A percentile compares a stretch with the other conserved stretches of the same genome.
Conservation (phyloP, 2,888 invertebrate species). For the Lottia scabra region DNA sequence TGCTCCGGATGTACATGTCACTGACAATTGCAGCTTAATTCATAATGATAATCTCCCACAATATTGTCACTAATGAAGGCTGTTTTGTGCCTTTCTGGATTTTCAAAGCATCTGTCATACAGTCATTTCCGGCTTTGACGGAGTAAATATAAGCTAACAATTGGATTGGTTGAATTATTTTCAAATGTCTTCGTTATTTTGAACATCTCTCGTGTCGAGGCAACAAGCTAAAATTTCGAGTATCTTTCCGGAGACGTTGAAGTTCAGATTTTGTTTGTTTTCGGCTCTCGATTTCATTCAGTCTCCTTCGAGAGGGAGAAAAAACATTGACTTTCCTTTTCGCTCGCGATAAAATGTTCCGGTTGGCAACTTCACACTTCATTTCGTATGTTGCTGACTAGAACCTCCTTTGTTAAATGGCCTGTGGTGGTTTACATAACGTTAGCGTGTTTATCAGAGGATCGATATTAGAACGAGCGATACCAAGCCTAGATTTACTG, state of each 20-base stretch:
- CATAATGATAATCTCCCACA: too few relatives aligned
- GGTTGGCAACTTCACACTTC: neutral
- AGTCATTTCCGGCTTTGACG: neutral
- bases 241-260: too few relatives aligned
- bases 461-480: neutral
- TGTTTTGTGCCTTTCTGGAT: too few relatives aligned
- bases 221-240: too few relatives aligned
- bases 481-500: too few relatives aligned
- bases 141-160: neutral
- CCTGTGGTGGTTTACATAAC: neutral
- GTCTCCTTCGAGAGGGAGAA: neutral
- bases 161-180: neutral
- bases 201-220: too few relatives aligned
- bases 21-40: too few relatives aligned
- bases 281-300: neutral
- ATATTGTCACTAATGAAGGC: too few relatives aligned
- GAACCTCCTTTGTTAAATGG: neutral
- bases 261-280: neutral
- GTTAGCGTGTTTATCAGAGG: neutral
- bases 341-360: neutral
- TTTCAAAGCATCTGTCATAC: neutral
- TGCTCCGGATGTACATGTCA: too few relatives aligned
- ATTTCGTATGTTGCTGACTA: neutral
- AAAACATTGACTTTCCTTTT: conserved; percentile 3
- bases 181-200: neutral